Conservation (phyloP, 2,797 vertebrate species). For the Sternarchorhynchus goeldii region DNA sequence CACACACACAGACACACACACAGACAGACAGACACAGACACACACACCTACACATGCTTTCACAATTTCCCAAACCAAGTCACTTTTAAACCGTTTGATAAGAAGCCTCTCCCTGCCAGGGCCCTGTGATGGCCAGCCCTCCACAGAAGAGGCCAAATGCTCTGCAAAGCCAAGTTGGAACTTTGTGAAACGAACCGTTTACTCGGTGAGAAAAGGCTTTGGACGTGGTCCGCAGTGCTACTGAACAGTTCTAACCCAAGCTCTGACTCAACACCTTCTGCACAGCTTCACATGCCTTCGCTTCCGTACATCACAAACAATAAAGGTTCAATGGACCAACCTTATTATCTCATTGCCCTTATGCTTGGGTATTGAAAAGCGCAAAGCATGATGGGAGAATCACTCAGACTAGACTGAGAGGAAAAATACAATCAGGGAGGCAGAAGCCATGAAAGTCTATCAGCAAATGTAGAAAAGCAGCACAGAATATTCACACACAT, state of each 20-base stretch:
- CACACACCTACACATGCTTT: slow-evolving; percentile 43
- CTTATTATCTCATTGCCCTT: no score
- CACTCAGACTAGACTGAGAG: slow-evolving; percentile 51
- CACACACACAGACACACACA: background rate
- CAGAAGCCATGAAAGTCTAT: slow-evolving; percentile 52
- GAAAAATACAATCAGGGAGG: slow-evolving; percentile 56
- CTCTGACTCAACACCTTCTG: no score
- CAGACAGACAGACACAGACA: slow-evolving; percentile 38
- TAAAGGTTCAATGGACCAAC: no score
- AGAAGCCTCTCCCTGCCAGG: slow-evolving; percentile 2
- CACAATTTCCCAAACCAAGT: slow-evolving; percentile 26
- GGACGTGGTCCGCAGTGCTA: no score
- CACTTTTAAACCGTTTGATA: slow-evolving; percentile 40
- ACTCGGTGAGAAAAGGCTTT: background rate
- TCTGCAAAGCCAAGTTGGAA: no score
- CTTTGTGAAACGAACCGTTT: background rate
- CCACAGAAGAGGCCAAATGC: background rate
- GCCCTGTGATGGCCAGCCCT: background rate
- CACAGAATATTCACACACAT: slow-evolving; percentile 18
- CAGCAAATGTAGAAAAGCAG: slow-evolving; percentile 42
- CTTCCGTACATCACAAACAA: no score
- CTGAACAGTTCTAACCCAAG: no score
- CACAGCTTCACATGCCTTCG: background rate
- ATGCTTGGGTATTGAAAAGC: background rate
- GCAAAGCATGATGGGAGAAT: slow-evolving; percentile 47